A percentile compares a stretch with the other conserved stretches of the same genome.
Conservation (phyloP, 1,140 invertebrate species). For the Heterodera carotae region DNA sequence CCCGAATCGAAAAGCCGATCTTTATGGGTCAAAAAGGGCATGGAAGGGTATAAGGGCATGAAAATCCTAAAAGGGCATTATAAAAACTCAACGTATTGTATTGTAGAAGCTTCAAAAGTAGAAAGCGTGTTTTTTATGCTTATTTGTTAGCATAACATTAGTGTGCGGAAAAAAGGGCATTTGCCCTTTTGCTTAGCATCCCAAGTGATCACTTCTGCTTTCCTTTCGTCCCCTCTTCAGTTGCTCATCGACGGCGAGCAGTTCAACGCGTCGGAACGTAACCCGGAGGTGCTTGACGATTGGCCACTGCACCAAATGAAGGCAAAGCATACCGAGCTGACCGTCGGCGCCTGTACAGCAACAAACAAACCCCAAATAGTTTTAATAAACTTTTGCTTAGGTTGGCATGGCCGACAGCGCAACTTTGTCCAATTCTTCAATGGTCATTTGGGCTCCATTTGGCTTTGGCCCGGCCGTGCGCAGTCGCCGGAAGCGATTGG, state of each 20-base stretch:
- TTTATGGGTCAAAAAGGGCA: too few species aligned
- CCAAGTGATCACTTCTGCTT: too few species aligned
- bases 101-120: too few species aligned
- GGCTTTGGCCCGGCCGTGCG: slow-evolving; percentile 51
- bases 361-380: slow-evolving; percentile 6
- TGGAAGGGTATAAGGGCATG: too few species aligned
- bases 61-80: too few species aligned
- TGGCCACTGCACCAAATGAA: slow-evolving; percentile 88
- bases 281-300: slow-evolving; percentile 93
- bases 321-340: slow-evolving; percentile 76
- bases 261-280: slow-evolving; percentile 71
- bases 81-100: too few species aligned
- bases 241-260: slow-evolving; percentile 76
- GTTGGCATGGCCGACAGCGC: slow-evolving; percentile 81
- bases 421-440: slow-evolving; percentile 62
- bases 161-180: too few species aligned
- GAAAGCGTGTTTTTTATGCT: too few species aligned
- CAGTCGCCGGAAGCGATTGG: slow-evolving; percentile 49
- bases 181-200: too few species aligned
- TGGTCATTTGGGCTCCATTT: slow-evolving; percentile 53
- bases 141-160: too few species aligned
- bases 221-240: too few species aligned
- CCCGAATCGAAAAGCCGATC: too few species aligned
- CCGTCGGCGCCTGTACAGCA: slow-evolving; percentile 3
- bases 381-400: slow-evolving; percentile 73